These are phyloP conservation scores for Sebastes flavidus DNA, from an alignment of 2,797 vertebrate genomes.

Conservation along the genomic window DNA sequence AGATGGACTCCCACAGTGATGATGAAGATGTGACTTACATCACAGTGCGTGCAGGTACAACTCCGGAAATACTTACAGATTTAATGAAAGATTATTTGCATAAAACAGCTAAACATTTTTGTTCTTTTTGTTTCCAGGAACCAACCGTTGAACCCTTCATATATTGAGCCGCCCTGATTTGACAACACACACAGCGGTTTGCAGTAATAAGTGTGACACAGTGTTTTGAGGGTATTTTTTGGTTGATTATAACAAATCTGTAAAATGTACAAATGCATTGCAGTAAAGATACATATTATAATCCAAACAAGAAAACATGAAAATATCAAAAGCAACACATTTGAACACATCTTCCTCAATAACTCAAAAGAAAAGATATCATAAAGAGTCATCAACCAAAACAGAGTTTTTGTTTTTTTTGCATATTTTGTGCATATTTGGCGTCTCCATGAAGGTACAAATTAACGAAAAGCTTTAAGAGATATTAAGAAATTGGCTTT, in stretches of 20 bases:
- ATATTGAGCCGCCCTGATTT: background rate
- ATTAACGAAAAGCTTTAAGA: background rate
- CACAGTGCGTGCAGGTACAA: slow-evolving; percentile 37
- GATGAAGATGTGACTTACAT: slow-evolving; percentile 34
- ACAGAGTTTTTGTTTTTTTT: background rate
- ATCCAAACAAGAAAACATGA: background rate
- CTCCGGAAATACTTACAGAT: background rate
- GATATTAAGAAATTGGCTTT: background rate
- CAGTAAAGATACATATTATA: background rate
- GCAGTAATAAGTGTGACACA: background rate
- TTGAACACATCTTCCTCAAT: background rate
- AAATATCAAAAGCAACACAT: background rate
- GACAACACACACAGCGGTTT: background rate
- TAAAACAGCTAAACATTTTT: background rate
- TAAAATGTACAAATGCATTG: background rate
- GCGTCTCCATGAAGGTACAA: background rate
- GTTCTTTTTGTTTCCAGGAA: slow-evolving; percentile 11
- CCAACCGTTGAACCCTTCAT: background rate
- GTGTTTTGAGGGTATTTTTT: background rate
- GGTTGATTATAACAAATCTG: background rate
- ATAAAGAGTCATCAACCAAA: background rate
- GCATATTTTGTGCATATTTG: background rate
- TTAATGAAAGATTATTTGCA: background rate
- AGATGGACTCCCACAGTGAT: background rate
- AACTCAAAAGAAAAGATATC: background rate